Evolutionary conservation across 1,140 invertebrate species (phyloP).

Genomic region (Schlechtendalia chinensis): DNA sequence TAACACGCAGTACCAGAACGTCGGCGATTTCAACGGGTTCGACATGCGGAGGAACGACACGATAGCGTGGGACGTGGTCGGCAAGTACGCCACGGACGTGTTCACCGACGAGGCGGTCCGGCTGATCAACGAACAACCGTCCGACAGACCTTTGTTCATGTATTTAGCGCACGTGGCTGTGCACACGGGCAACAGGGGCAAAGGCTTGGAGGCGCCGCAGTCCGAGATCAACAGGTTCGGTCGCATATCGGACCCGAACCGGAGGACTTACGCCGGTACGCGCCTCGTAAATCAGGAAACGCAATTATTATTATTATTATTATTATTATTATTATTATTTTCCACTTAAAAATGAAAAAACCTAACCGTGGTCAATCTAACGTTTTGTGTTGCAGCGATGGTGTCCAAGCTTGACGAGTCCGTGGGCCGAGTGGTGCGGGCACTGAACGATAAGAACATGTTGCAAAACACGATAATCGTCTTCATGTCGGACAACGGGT

Average conservation of each 20-base stretch:
- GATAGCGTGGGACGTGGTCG: slow-evolving; percentile 63
- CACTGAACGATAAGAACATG: slow-evolving; percentile 62
- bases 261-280: slow-evolving; percentile 67
- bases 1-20: slow-evolving; percentile 39
- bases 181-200: slow-evolving; percentile 64
- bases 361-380: no score
- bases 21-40: slow-evolving; percentile 59
- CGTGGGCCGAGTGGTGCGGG: slow-evolving; percentile 64
- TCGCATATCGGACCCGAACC: slow-evolving; percentile 65
- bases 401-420: slow-evolving; percentile 70
- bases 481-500: slow-evolving; percentile 67
- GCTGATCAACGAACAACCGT: slow-evolving; percentile 61
- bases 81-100: slow-evolving; percentile 68
- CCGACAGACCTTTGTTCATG: slow-evolving; percentile 64
- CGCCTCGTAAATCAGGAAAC: no score
- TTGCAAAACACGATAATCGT: slow-evolving; percentile 64
- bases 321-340: no score
- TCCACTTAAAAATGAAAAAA: no score
- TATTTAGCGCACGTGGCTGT: slow-evolving; percentile 69
- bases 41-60: slow-evolving; percentile 62
- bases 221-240: slow-evolving; percentile 65
- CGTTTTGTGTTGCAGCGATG: slow-evolving; percentile 61
- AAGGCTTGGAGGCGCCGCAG: slow-evolving; percentile 64
- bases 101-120: slow-evolving; percentile 66
- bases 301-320: no score